phyloP scores from a whole-genome alignment of 92 coral and sea anemone species.

The Metridium senile region DNA sequence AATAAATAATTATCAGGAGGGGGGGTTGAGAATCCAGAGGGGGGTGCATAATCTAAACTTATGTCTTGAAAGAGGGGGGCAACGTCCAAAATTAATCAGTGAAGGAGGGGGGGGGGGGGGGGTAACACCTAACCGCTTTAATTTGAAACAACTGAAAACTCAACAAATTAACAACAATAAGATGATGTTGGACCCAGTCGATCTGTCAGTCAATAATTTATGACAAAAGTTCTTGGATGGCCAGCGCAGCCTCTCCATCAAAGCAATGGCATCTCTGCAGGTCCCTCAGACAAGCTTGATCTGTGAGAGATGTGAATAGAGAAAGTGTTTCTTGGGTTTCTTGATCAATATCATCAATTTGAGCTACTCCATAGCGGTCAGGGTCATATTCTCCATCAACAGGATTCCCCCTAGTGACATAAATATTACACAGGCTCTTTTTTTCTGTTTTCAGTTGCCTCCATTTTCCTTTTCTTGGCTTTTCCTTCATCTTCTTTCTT shows the following conservation, averaged over 20 bases:
- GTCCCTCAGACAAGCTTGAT: conserved; percentile 13
- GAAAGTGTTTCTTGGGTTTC: conserved; percentile 6
- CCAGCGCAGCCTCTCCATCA: conserved; percentile 10
- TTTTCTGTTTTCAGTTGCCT: too few relatives aligned
- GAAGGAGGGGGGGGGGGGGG: not conserved
- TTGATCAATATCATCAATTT: conserved; percentile 5
- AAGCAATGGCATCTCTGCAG: conserved; percentile 14
- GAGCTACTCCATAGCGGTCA: not conserved
- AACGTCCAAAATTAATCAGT: not conserved
- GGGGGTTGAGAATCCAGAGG: too few relatives aligned
- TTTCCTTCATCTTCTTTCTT: too few relatives aligned
- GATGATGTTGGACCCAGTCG: conserved; percentile 5
- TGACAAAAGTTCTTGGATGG: conserved; percentile 12
- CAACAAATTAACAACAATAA: not conserved
- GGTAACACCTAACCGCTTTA: conserved; percentile 6
- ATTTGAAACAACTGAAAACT: conserved; percentile 3
- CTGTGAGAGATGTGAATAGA: conserved; percentile 8
- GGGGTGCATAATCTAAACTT: not conserved
- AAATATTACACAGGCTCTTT: too few relatives aligned
- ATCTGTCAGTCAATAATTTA: conserved; percentile 8
- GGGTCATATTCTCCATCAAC: not conserved
- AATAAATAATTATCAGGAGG: too few relatives aligned
- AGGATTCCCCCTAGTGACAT: too few relatives aligned
- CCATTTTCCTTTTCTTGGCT: too few relatives aligned
- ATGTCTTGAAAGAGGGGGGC: not conserved